Evolutionary conservation across 2,888 invertebrate species (phyloP).

Genomic region (Cerastis rubricosa): DNA sequence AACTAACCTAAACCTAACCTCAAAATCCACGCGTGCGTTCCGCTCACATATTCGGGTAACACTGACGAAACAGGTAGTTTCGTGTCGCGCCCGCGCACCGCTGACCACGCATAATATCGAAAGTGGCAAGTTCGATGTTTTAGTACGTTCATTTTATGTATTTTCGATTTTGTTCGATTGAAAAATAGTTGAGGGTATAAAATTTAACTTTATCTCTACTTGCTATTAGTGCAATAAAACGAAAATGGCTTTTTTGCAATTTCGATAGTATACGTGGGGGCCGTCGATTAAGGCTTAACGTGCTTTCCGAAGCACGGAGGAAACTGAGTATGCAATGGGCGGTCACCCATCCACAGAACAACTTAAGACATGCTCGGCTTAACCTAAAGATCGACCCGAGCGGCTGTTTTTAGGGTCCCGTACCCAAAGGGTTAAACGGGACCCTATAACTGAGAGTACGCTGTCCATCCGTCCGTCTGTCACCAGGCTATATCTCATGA

Average conservation of each 20-base stretch:
- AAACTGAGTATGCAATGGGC: too few species aligned
- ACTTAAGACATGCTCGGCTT: too few species aligned
- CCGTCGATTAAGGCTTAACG: too few species aligned
- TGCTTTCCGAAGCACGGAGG: too few species aligned
- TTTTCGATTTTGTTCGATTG: constrained; percentile 13
- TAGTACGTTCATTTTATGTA: constrained; percentile 21
- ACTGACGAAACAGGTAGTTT: constrained; percentile 27
- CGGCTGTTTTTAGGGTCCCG: too few species aligned
- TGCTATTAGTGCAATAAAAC: constrained; percentile 22
- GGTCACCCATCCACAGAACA: too few species aligned
- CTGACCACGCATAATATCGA: constrained; percentile 19
- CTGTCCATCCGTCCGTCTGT: too few species aligned
- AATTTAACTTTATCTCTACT: constrained; percentile 11
- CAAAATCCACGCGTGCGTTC: constrained; percentile 25
- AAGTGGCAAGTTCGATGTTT: constrained; percentile 22
- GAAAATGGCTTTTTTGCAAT: constrained; percentile 12
- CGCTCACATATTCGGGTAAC: constrained; percentile 17
- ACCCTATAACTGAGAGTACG: too few species aligned
- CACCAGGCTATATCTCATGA: too few species aligned
- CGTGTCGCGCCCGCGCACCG: constrained; percentile 23
- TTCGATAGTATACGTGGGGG: constrained; percentile 9
- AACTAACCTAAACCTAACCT: constrained; percentile 25
- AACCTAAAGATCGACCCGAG: too few species aligned
- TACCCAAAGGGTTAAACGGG: too few species aligned
- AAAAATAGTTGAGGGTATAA: constrained; percentile 12